Percentiles rank a stretch among this genome's conserved stretches.
These are phyloP conservation scores for Clarias gariepinus DNA, from an alignment of 2,113 vertebrate genomes.

Conservation along the genomic window DNA sequence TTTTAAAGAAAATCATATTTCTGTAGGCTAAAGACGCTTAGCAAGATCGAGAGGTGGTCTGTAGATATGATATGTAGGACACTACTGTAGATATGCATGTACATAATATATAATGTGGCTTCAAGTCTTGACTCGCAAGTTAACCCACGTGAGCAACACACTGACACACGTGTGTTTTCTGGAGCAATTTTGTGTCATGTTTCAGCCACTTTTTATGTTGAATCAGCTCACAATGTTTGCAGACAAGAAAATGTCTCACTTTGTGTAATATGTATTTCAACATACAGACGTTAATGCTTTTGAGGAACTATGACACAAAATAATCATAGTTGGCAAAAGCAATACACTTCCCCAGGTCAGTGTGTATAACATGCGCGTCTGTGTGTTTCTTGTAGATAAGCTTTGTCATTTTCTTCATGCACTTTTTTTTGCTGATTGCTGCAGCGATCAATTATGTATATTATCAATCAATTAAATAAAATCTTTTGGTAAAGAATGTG, in stretches of 20 bases:
- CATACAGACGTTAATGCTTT: background rate
- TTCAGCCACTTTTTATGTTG: background rate
- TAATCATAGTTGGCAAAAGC: background rate
- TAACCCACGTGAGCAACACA: no score
- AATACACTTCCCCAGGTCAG: background rate
- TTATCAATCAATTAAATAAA: background rate
- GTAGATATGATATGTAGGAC: no score
- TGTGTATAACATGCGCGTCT: background rate
- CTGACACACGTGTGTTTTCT: no score
- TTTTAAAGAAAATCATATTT: background rate
- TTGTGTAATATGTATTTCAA: background rate
- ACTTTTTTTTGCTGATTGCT: background rate
- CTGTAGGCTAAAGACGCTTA: background rate
- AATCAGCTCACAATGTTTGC: background rate
- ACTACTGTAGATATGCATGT: no score
- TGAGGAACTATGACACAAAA: background rate
- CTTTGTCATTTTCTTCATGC: background rate
- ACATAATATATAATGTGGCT: no score
- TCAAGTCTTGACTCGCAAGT: no score
- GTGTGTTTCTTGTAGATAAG: background rate
- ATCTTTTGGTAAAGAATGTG: background rate
- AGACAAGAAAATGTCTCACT: background rate
- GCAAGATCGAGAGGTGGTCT: background rate
- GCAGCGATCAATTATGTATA: no score
- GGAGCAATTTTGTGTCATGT: no score